Evolutionary conservation across 2,797 vertebrate species (phyloP), one percentile per base, ranked within the genome.

Genomic region (Lacerta viridis): DNA sequence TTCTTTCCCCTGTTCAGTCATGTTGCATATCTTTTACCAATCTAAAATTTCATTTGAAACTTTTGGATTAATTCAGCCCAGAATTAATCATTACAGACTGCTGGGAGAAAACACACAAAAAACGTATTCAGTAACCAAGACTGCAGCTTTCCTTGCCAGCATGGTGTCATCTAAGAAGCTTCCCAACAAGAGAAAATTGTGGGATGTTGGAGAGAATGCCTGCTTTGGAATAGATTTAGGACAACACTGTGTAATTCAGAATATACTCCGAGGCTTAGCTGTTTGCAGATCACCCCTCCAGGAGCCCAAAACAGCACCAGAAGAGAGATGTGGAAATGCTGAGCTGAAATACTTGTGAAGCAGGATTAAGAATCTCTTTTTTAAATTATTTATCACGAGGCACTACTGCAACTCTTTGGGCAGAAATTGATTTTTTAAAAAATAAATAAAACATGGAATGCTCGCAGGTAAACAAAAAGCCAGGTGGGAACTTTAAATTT

Each of bases 41-140:
- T 23, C 20, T 50, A 55, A 36, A 33, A 72, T 83, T 83, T 71
- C 66, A 74, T 84, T 84, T 84, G 50, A 72, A 84, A 55, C 68
- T 84, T 74, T 74, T 20, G 72, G 82, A 84, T 84, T 72, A 59
- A 72, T 84, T 71, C 20, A 36, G 20, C 20, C n/a, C 55, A 50
- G 68, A 36, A 55, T 72, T 84, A 72, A 72, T 72, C 11, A 17
- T 84, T 55, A 36, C 43, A 72, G 68, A 1, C 43, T 20, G 1
- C 17, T 55, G 43, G n/a, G n/a, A 71, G 68, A 36, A 7, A 72
- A 33, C 43, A 36, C 50, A 55, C 50, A 55, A 4, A 83, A n/a
- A 55, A 36, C 27, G 7, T 33, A 15, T 72, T 84, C 46, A 13
- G 68, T 17, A 15, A 25, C 68, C 50, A 72, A 74, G 29, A 72